Evolutionary conservation across 2,797 vertebrate genomes (phyloP), one percentile per base, ranked within the genome.

Genomic region (Etheostoma nigrum): DNA sequence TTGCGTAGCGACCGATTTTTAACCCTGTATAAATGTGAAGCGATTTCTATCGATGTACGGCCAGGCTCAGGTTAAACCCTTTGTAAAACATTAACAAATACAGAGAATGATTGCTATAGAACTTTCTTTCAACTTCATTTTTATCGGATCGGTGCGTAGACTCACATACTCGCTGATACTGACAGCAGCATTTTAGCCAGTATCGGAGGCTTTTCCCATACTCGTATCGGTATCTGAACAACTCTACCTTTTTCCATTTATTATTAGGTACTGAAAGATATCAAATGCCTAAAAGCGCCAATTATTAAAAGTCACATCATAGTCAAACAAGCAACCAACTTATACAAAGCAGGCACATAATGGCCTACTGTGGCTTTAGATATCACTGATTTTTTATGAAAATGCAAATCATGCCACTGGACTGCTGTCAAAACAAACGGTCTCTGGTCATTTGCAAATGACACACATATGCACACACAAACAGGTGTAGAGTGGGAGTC

Each of bases 391-490:
- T 84, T 80, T 62, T 16, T 84, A 88, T 81, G 67, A 52, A 79
- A 85, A 89, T 89, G 85, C 87, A 91, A 91, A 92, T 88, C 15
- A 4, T 45, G 47, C 16, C 25, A 1, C 11, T 33, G 42, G 51
- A 58, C 36, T 15, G 33, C 62, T 60, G 36, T 47, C 3, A 23
- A 85, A 83, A 87, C 78, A 89, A 88, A 91, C 69, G 5, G 79
- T 79, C 68, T 78, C 51, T 59, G 51, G 42, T 72, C 23, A 79
- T 88, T 81, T 89, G 88, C 88, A 83, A 89, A 78, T 78, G 64
- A 59, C 4, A 52, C 53, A 52, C 14, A n/a, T 3, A 25, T n/a
- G 25, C 6, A 36, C 21, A 14, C 44, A 18, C 57, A 49, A 25
- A 33, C 82, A 68, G 15, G 55, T 58, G 45, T 16, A 65, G 54